Evolutionary conservation across 30 jellyfish, hydroid and myxozoan genomes (phyloP), one percentile per base, ranked within the genome.

Genomic region (Aurelia sp.): DNA sequence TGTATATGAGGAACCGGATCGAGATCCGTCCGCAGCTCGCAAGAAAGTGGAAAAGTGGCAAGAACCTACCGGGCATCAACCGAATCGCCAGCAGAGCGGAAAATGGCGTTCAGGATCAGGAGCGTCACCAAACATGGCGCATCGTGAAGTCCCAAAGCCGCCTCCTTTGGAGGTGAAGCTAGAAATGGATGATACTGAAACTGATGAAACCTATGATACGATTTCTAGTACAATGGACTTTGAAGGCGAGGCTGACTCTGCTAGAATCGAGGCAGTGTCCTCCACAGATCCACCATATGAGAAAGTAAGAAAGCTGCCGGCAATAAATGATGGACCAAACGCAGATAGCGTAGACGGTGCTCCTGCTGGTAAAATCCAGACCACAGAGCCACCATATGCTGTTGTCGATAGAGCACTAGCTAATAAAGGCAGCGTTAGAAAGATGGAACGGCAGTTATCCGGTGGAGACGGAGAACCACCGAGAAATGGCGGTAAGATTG

Each of bases 281-380:
- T 33, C 81, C 40, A 64, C 55, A 68, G 83, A 81, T n/a, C 91
- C 91, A 15, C 47, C 33, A 18, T 68, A 81, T 53, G 91, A 82
- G 5, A 67, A n/a, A 31, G 94, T 85, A 8, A 66, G 59, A 15
- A 64, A 52, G 33, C 20, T 3, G 31, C 50, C 20, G 27, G 8
- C 20, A 6, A 12, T 35, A 31, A 48, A 74, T 6, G 66, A 6
- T 53, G 78, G 10, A 13, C 76, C 10, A 11, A 67, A 31, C 52
- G 35, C 31, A 9, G 18, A n/a, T 3, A 44, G 16, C 55, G 27
- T 59, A 18, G 35, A 59, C 23, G 69, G 69, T 18, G 1, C 12
- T 12, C 23, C 69, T 20, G 8, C 17, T 18, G 18, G n/a, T 13
- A 57, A 21, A 19, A 37, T 9, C 60, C 72, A 75, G 40, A 73